Evolutionary conservation across 2,797 vertebrate species (phyloP), one percentile per base, ranked within the genome.

Genomic region (Rhinella marina): DNA sequence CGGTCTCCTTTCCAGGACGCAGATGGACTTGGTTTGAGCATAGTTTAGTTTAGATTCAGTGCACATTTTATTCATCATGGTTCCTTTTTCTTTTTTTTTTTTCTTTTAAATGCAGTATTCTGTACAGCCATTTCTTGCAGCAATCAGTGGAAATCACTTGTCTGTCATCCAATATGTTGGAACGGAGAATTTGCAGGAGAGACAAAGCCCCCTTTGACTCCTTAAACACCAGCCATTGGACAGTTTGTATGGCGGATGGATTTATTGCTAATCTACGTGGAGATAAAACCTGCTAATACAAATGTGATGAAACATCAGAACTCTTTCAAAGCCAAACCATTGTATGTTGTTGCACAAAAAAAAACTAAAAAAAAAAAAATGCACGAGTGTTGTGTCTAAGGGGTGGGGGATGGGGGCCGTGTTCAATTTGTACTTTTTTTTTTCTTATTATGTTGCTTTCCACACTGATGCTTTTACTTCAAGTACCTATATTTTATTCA

Each of bases 401-500:
- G 88, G 81, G 52, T 6, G 25, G 54, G 32, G 70, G 41, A 54
- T 27, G 68, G 17, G 56, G 54, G 89, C 89, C 61, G 73, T 61
- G 73, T 86, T 57, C 61, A 83, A 78, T 89, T 89, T 89, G 64
- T 89, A 78, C 64, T 86, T 89, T 75, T 81, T 82, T 41, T 41
- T 41, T 41, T 41, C 70, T 72, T 86, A 88, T 91, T 90, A 82
- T 89, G 90, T 88, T 88, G 88, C 91, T 91, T 90, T 90, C 88
- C 84, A 90, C 87, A 82, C 90, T 29, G 75, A 92, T 92, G 91
- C 91, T 94, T 92, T 93, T 92, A 89, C 87, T 92, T 93, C 93
- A 92, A 91, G 92, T 93, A 92, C 91, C 91, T 93, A 92, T 93
- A 92, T 92, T 94, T 95, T 92, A 84, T 90, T 86, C 89, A 92